Evolutionary conservation across 2,888 invertebrate species (phyloP).

Genomic region (Agonopterix arenella): DNA sequence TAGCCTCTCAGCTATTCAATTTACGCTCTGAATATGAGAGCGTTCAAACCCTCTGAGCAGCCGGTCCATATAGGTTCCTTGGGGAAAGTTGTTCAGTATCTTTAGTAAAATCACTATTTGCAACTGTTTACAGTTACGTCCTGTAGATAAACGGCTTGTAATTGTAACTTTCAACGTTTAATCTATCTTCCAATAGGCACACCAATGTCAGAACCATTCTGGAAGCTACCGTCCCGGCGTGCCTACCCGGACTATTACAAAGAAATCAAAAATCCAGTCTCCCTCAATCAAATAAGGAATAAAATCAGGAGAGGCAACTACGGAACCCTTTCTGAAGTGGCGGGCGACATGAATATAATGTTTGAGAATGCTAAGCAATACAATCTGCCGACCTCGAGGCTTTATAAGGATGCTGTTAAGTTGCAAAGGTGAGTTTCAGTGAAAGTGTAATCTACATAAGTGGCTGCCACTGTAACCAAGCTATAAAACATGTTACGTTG

Average conservation of each 20-base stretch:
- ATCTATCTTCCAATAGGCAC: constrained; percentile 72
- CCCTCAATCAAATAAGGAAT: constrained; percentile 92
- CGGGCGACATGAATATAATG: constrained; percentile 96
- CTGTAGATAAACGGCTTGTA: too few relatives aligned
- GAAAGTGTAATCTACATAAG: too few relatives aligned
- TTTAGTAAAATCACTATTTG: too few relatives aligned
- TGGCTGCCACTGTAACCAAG: too few relatives aligned
- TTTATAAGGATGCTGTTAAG: constrained; percentile 90
- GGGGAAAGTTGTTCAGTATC: too few relatives aligned
- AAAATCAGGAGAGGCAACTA: constrained; percentile 90
- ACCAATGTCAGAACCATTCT: constrained; percentile 93
- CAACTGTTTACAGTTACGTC: too few relatives aligned
- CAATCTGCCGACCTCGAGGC: constrained; percentile 86
- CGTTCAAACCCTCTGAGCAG: too few relatives aligned
- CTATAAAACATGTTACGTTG: too few relatives aligned
- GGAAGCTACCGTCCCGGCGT: constrained; percentile 92
- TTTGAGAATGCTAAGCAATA: constrained; percentile 97
- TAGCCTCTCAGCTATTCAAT: too few relatives aligned
- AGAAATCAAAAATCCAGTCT: constrained; percentile 96
- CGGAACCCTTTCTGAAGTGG: constrained; percentile 90
- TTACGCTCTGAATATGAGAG: too few relatives aligned
- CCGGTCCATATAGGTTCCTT: too few relatives aligned
- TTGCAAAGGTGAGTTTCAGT: constrained; percentile 78
- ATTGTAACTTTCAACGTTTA: not conserved
- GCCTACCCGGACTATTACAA: constrained; percentile 98